Conservation (phyloP, 64 coral and sea anemone genomes). For the Stylophora pistillata region DNA sequence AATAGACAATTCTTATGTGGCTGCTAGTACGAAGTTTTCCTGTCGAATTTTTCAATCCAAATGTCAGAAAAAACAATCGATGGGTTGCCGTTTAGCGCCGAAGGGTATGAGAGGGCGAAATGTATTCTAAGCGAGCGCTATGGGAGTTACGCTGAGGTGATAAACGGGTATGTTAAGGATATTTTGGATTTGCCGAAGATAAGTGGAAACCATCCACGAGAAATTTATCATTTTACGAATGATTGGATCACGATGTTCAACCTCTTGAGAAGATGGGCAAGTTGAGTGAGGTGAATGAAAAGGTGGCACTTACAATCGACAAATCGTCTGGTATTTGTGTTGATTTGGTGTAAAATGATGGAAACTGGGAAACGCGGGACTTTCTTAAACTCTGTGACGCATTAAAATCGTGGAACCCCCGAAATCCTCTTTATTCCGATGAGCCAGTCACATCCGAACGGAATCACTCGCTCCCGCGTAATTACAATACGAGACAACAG, state of each 20-base stretch:
- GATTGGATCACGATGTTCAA: constrained; percentile 30
- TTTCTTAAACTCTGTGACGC: not conserved
- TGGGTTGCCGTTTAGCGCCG: constrained; percentile 42
- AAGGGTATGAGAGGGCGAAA: constrained; percentile 40
- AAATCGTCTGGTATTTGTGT: not conserved
- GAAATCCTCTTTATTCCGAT: not conserved
- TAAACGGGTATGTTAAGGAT: constrained; percentile 31
- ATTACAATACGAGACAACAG: constrained; percentile 2
- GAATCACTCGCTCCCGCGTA: not conserved
- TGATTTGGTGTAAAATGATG: not conserved
- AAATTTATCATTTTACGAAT: constrained; percentile 46
- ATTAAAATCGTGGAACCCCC: not conserved
- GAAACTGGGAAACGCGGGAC: not conserved
- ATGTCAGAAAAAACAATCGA: constrained; percentile 38
- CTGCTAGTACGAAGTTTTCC: constrained; percentile 2
- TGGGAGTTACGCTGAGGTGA: not conserved
- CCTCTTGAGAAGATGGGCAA: constrained; percentile 31
- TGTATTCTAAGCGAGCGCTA: not conserved
- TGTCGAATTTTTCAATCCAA: too few species aligned
- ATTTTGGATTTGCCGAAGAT: constrained; percentile 49
- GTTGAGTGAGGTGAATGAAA: constrained; percentile 35
- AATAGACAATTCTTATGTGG: not conserved
- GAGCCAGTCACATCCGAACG: not conserved
- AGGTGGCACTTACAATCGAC: not conserved
- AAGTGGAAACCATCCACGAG: constrained; percentile 12